Evolutionary conservation across 2,113 vertebrate species (phyloP).

Genomic region (Cheilinus undulatus): DNA sequence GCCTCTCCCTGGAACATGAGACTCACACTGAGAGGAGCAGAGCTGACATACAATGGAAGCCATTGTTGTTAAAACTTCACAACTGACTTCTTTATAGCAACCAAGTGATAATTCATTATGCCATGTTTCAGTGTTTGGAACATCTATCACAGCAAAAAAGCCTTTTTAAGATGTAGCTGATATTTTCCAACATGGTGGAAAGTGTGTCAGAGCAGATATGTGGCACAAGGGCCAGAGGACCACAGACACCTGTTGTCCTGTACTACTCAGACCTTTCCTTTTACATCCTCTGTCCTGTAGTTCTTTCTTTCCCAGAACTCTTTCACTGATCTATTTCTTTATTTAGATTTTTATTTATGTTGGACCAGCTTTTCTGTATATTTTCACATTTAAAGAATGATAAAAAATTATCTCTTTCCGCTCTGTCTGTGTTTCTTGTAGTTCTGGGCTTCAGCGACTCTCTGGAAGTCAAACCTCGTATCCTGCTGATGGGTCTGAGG

Average conservation of each 20-base stretch:
- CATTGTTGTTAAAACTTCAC: too few species aligned
- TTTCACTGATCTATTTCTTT: too few species aligned
- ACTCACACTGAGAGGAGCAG: too few species aligned
- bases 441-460: constrained; percentile 90
- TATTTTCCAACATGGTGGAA: background rate
- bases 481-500: constrained; percentile 93
- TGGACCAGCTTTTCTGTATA: too few species aligned
- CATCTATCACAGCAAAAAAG: background rate
- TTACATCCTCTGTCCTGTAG: too few species aligned
- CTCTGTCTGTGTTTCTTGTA: constrained; percentile 59
- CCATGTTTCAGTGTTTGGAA: background rate
- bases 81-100: too few species aligned
- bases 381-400: too few species aligned
- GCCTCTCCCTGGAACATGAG: too few species aligned
- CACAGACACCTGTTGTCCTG: background rate
- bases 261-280: background rate
- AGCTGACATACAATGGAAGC: too few species aligned
- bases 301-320: too few species aligned
- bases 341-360: too few species aligned
- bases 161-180: background rate
- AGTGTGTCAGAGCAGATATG: background rate
- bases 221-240: background rate
- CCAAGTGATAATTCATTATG: background rate
- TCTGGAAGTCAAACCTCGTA: constrained; percentile 95
- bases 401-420: too few species aligned